Evolutionary conservation across 2,888 invertebrate species (phyloP), one percentile per base, ranked within the genome.

Genomic region (Choristoneura rosaceana): DNA sequence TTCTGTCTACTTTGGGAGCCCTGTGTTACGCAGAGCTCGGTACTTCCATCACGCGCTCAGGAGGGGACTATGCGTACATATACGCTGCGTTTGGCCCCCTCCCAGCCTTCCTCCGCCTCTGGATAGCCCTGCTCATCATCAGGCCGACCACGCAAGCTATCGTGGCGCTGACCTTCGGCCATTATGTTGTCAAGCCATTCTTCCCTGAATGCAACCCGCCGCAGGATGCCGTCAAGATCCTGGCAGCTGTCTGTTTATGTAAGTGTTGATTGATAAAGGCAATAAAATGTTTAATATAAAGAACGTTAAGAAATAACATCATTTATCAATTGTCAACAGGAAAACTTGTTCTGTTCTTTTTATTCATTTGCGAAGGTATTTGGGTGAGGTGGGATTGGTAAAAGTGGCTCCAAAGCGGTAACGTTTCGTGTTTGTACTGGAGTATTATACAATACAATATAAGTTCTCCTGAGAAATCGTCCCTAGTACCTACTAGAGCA

Each of bases 61-160:
- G 98, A 9, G 98, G 98, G 69, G 98, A 98, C 89, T 98, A 98
- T 90, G 98, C 98, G 47, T 98, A 98, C 91, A 97, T 98, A 77
- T 95, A 97, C 84, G 96, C 97, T 64, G 97, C 98, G 34, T 98
- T 98, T 87, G 98, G 98, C n/a, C 97, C 97, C 0, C 92, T 98
- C 73, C 96, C 97, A 1, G 98, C 97, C 12, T 98, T 98, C 86
- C 91, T 98, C 60, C 95, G 97, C 74, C 94, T 98, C 73, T 98
- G 98, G 98, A 96, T 98, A 64, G 97, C 97, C 0, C 89, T 97
- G 75, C 92, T 97, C 67, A 96, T 98, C 84, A 97, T 97, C 81
- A 94, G 97, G 75, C 98, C 98, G 1, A 97, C 97, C 3, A 97
- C 97, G 5, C 96, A 96, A 90, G 97, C 98, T 8, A 98, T 99